Conservation (phyloP, 2,113 vertebrate species). For the Turnix velox region DNA sequence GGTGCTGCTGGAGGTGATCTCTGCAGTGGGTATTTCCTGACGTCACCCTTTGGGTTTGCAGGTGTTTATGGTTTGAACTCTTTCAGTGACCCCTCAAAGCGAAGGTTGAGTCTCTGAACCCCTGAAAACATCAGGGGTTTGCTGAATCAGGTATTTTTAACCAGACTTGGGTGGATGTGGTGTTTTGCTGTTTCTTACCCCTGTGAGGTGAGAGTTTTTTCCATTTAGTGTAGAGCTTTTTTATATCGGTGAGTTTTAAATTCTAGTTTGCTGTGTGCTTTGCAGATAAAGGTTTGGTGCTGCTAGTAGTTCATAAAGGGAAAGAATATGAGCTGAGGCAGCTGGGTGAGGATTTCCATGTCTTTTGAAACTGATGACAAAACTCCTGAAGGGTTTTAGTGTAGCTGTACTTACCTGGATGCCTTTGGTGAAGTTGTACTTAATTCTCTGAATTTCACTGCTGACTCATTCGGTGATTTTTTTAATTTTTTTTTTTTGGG, state of each 20-base stretch:
- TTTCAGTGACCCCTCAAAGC: background rate
- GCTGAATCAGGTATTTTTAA: background rate
- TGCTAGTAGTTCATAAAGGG: background rate
- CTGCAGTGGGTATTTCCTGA: background rate
- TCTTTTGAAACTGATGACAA: background rate
- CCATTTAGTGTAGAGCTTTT: background rate
- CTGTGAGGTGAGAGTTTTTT: background rate
- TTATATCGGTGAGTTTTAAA: background rate
- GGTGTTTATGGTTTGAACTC: background rate
- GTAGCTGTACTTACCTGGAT: background rate
- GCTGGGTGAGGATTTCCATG: background rate
- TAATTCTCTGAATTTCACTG: background rate
- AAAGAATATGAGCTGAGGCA: background rate
- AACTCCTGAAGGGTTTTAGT: background rate
- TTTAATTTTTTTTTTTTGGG: too few relatives aligned
- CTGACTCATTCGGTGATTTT: background rate
- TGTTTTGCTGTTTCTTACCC: background rate
- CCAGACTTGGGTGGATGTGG: background rate
- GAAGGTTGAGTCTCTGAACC: background rate
- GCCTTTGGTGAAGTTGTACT: background rate
- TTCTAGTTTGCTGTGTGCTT: background rate
- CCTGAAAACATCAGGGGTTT: background rate
- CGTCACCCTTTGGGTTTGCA: background rate
- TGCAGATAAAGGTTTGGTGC: background rate
- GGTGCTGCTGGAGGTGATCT: background rate